Evolutionary conservation across 2,113 vertebrate species (phyloP), one percentile per base, ranked within the genome.

Genomic region (Dunckerocampus dactyliophorus): DNA sequence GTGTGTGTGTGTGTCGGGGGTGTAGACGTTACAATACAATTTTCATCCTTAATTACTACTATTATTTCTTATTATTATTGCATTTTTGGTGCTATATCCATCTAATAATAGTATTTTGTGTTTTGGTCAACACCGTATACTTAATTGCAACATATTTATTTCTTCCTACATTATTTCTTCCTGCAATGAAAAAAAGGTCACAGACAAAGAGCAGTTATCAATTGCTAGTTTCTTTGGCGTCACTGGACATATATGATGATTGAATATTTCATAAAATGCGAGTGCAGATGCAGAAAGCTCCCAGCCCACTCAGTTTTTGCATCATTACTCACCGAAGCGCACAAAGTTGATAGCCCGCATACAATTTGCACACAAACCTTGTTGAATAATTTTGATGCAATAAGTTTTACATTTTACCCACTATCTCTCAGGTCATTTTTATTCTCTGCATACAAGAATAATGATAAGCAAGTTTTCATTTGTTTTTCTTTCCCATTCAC

Each of bases 391-490:
- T 59, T 64, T 71, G 19, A 72, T 74, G 62, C 31, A 60, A 46
- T 67, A 51, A 51, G 65, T 71, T 63, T 14, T 43, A 3, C 51
- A 55, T 16, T 72, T 70, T 62, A 57, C 58, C 21, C 72, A 53
- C 58, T 24, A 55, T 8, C 39, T 53, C 53, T 19, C 8, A 11
- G 10, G 7, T 53, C 43, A 19, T 22, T 50, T 43, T 67, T 65
- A 22, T 72, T 48, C 13, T 46, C 9, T 19, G 19, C 43, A 39
- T 47, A 53, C 42, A 66, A 20, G 59, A 80, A 72, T 55, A 47
- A 77, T 58, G 28, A 55, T 66, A 31, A 51, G 47, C 42, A 59
- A 24, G 50, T 71, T 80, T 76, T 71, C 57, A 62, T 74, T 65
- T 68, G 43, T 64, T 65, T 72, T 63, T 19, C 37, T 71, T 69